These are phyloP conservation scores for rabbit (Oryctolagus cuniculus) DNA, from an alignment of 2,113 vertebrate genomes.

Conservation along the genomic window mOryCun1.1 NC_091445.1:44957001-44957500, in stretches of 20 bases:
- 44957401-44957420: neutral
- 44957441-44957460: conserved; percentile 8
- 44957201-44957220: neutral
- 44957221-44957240: neutral
- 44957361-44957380: neutral
- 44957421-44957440: neutral
- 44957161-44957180: neutral
- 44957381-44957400: neutral
- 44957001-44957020: neutral
- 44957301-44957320: neutral
- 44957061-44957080: neutral
- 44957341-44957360: neutral
- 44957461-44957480: neutral
- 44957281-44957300: neutral
- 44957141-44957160: neutral
- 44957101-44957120: neutral
- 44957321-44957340: neutral
- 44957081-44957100: neutral
- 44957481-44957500: neutral
- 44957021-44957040: neutral
- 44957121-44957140: neutral
- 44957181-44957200: neutral
- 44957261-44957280: neutral
- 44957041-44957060: neutral
- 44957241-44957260: neutral